A percentile compares a stretch with the other conserved stretches of the same genome.
Evolutionary conservation across 53 echinoderm and acorn worm genomes (phyloP).

Genomic region (Apostichopus leukothele): DNA sequence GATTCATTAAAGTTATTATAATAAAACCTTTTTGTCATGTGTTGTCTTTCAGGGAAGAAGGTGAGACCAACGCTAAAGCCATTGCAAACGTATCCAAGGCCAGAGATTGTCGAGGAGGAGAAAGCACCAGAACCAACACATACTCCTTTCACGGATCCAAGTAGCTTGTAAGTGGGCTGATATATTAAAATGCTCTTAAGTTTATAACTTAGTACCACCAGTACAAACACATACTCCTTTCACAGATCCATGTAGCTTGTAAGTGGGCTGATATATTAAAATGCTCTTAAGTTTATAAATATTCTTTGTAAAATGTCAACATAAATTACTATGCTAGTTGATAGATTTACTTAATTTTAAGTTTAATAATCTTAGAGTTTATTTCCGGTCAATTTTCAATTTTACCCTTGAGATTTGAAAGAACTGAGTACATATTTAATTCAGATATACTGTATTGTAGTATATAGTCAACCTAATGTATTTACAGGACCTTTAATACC

Average conservation of each 20-base stretch:
- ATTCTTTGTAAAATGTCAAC: too few relatives aligned
- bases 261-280: not conserved
- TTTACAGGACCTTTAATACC: too few relatives aligned
- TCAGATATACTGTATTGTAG: too few relatives aligned
- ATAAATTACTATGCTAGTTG: too few relatives aligned
- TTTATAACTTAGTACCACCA: not conserved
- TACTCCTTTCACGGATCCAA: slow-evolving; percentile 23
- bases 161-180: slow-evolving; percentile 19
- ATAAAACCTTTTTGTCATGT: too few relatives aligned
- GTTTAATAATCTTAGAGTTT: too few relatives aligned
- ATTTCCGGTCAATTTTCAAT: too few relatives aligned
- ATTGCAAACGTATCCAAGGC: not conserved
- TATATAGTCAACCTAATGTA: too few relatives aligned
- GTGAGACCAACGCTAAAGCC: not conserved
- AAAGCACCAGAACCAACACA: not conserved
- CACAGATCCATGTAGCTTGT: slow-evolving; percentile 36
- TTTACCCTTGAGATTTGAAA: too few relatives aligned
- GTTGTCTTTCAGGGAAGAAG: slow-evolving; percentile 13
- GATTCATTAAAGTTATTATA: too few relatives aligned
- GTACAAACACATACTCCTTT: slow-evolving; percentile 5
- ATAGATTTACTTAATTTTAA: too few relatives aligned
- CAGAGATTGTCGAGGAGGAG: not conserved
- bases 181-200: not conserved
- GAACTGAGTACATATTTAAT: too few relatives aligned
- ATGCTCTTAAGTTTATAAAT: not conserved